Evolutionary conservation across 2,113 vertebrate genomes (phyloP).

Genomic region (Copsychus sechellarum): DNA sequence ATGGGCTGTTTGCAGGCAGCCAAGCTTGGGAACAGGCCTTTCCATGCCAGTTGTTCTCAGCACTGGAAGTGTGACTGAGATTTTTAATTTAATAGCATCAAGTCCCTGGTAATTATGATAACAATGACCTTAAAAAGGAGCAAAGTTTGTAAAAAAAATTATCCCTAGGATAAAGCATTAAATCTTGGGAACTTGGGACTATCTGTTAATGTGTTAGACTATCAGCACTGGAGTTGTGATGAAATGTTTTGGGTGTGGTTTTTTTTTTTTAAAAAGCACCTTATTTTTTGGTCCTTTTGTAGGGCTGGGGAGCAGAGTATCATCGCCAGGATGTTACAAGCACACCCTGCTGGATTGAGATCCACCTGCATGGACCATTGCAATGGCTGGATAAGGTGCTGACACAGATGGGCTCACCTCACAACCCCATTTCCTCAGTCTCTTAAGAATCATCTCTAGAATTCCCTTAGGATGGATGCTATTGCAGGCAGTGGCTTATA

Average conservation of each 20-base stretch:
- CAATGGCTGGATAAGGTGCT: constrained; percentile 99
- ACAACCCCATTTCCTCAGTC: constrained; percentile 96
- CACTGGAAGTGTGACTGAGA: not conserved
- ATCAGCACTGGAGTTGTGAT: not conserved
- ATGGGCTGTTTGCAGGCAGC: not conserved
- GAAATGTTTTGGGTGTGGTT: not conserved
- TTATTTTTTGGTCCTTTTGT: constrained; percentile 46
- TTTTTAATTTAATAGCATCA: not conserved
- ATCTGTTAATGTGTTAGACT: not conserved
- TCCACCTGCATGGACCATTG: constrained; percentile 94
- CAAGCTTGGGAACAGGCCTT: not conserved
- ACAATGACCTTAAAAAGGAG: not conserved
- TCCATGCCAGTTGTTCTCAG: not conserved
- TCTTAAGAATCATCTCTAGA: constrained; percentile 78
- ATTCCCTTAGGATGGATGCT: constrained; percentile 45
- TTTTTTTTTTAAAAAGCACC: accelerated
- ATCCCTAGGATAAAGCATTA: not conserved
- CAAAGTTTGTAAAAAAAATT: not conserved
- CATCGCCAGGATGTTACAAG: constrained; percentile 98
- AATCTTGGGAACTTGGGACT: not conserved
- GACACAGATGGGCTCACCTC: constrained; percentile 97
- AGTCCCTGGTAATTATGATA: not conserved
- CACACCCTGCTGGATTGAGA: constrained; percentile 98
- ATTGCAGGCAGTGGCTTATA: constrained; percentile 70
- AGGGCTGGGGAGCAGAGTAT: constrained; percentile 98